Conservation (phyloP, 37 sponge, comb jelly and placozoan genomes). For the Chondrosia reniformis region DNA sequence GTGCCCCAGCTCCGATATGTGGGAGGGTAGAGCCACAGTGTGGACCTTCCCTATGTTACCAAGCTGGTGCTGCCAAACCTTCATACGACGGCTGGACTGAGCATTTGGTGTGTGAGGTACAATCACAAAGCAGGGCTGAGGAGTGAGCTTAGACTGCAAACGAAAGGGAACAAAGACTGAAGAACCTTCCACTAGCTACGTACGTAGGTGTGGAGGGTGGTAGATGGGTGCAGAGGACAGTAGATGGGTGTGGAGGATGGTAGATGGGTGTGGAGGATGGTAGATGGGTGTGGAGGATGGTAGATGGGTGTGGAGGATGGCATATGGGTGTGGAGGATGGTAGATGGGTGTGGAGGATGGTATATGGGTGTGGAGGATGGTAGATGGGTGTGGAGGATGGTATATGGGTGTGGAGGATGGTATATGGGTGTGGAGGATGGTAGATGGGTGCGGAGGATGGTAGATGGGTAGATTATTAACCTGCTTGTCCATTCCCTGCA, state of each 20-base stretch:
- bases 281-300: neutral
- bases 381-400: neutral
- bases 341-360: too few relatives aligned
- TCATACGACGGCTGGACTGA: conserved; percentile 56
- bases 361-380: too few relatives aligned
- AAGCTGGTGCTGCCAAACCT: conserved; percentile 61
- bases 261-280: neutral
- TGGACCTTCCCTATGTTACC: conserved; percentile 61
- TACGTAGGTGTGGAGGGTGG: too few relatives aligned
- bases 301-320: neutral
- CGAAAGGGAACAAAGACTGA: neutral
- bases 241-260: too few relatives aligned
- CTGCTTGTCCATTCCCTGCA: conserved; percentile 60
- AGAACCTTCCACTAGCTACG: too few relatives aligned
- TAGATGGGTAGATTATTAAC: conserved; percentile 24
- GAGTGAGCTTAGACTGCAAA: conserved; percentile 51
- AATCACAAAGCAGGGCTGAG: conserved; percentile 56
- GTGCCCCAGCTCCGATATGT: conserved; percentile 29
- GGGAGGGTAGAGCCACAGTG: conserved; percentile 49
- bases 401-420: neutral
- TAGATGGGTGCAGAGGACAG: too few relatives aligned
- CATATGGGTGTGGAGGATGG: neutral
- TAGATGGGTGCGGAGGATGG: neutral
- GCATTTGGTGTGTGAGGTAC: conserved; percentile 55
- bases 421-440: neutral